phyloP scores from a whole-genome alignment of 2,888 invertebrate species.

The Yponomeuta malinellus region DNA sequence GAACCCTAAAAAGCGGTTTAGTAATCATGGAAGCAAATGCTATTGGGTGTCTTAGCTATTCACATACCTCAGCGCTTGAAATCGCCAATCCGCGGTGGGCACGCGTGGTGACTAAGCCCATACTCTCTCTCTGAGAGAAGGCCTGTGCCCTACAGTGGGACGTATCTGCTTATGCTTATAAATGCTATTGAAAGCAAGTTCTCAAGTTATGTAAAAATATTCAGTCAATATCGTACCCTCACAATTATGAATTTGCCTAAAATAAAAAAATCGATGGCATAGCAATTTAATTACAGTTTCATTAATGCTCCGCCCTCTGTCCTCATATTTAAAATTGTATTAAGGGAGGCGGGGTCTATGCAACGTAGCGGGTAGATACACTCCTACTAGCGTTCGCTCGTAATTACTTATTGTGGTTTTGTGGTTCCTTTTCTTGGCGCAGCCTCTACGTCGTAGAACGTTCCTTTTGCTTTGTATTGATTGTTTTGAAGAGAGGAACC shows the following conservation, averaged over 20 bases:
- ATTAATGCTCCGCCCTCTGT: neutral
- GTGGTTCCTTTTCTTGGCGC: neutral
- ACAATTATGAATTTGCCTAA: neutral
- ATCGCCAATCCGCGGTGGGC: too few relatives aligned
- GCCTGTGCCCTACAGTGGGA: too few relatives aligned
- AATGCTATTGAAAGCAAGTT: neutral
- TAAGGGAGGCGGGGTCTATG: neutral
- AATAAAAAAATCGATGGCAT: neutral
- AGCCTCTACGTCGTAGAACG: neutral
- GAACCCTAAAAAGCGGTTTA: neutral
- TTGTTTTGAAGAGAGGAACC: neutral
- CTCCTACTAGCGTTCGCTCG: neutral
- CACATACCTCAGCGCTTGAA: too few relatives aligned
- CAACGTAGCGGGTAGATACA: neutral
- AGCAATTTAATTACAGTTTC: neutral
- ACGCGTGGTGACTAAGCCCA: too few relatives aligned
- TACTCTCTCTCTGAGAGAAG: too few relatives aligned
- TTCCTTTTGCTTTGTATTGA: neutral
- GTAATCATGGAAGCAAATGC: neutral
- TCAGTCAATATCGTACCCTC: neutral
- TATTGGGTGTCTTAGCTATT: neutral
- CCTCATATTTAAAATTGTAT: neutral
- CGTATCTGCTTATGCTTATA: neutral
- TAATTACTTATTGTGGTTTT: slow-evolving; percentile 1
- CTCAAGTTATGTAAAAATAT: neutral